These are phyloP conservation scores for Amphiura filiformis DNA, from an alignment of 35 echinoderm and acorn worm genomes.

Conservation along the genomic window DNA sequence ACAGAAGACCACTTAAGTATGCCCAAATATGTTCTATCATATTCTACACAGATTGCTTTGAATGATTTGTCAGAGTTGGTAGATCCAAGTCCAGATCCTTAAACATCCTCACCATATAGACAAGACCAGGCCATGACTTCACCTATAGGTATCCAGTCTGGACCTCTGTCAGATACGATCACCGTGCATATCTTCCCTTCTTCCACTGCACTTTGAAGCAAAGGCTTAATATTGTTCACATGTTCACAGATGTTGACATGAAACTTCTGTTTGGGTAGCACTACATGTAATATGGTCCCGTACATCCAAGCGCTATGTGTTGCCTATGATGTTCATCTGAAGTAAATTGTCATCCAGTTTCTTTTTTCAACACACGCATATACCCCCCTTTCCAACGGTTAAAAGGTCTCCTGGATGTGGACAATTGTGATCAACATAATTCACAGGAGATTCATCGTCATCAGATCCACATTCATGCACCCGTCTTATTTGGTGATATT, in stretches of 20 bases:
- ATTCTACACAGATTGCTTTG: background rate
- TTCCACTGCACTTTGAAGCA: background rate
- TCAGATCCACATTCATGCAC: background rate
- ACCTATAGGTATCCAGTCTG: background rate
- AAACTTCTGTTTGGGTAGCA: slow-evolving; percentile 20
- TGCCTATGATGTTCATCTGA: slow-evolving; percentile 22
- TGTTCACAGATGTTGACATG: slow-evolving; percentile 10
- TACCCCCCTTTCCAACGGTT: too few species aligned
- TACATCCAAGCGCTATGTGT: background rate
- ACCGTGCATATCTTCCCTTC: background rate
- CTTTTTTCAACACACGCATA: too few species aligned
- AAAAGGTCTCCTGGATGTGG: too few species aligned
- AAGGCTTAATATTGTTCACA: slow-evolving; percentile 17
- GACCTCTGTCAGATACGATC: slow-evolving; percentile 4
- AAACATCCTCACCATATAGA: background rate
- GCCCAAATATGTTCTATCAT: slow-evolving; percentile 27
- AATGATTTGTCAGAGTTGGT: too few species aligned
- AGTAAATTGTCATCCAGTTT: background rate
- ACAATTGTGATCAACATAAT: too few species aligned
- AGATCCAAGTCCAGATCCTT: too few species aligned
- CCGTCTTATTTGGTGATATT: slow-evolving; percentile 23
- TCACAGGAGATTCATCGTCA: slow-evolving; percentile 6
- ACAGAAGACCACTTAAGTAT: slow-evolving; percentile 31
- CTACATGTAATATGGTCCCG: slow-evolving; percentile 5
- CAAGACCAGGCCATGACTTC: background rate